A percentile compares a stretch with the other conserved stretches of the same genome.
phyloP scores from a whole-genome alignment of 2,797 vertebrate species.

The Margarornis squamiger region DNA sequence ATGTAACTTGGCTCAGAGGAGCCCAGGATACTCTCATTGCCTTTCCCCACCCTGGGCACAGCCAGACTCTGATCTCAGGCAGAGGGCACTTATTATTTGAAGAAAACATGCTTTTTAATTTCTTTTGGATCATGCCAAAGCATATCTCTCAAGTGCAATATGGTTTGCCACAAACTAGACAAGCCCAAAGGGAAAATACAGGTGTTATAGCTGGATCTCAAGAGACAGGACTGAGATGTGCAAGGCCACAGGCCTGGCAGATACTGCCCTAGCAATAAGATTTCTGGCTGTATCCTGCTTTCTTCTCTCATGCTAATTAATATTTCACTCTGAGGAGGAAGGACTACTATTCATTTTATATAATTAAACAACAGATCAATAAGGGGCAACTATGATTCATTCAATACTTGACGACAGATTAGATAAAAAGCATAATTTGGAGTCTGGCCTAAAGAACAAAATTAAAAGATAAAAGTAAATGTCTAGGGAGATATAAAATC shows the following conservation, averaged over 20 bases:
- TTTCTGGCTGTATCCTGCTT: not conserved
- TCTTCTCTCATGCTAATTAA: not conserved
- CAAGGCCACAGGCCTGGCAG: not conserved
- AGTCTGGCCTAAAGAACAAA: not conserved
- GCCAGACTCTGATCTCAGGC: not conserved
- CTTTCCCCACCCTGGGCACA: not conserved
- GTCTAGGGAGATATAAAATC: not conserved
- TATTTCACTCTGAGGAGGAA: not conserved
- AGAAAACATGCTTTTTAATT: not conserved
- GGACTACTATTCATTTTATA: not conserved
- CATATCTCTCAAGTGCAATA: not conserved
- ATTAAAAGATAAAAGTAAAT: not conserved
- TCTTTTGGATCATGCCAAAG: not conserved
- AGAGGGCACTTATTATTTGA: not conserved
- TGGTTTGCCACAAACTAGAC: not conserved
- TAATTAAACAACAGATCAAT: not conserved
- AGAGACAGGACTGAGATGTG: not conserved
- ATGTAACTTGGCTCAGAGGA: accelerated
- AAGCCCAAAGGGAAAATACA: not conserved
- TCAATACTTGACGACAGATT: not conserved
- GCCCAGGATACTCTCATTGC: accelerated
- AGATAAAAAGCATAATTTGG: not conserved
- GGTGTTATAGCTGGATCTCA: not conserved
- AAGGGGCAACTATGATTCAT: not conserved
- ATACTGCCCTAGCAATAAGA: not conserved